Percentiles rank a stretch among this genome's conserved stretches.
Conservation (phyloP, 2,113 vertebrate species). For the Trichechus manatus region DNA sequence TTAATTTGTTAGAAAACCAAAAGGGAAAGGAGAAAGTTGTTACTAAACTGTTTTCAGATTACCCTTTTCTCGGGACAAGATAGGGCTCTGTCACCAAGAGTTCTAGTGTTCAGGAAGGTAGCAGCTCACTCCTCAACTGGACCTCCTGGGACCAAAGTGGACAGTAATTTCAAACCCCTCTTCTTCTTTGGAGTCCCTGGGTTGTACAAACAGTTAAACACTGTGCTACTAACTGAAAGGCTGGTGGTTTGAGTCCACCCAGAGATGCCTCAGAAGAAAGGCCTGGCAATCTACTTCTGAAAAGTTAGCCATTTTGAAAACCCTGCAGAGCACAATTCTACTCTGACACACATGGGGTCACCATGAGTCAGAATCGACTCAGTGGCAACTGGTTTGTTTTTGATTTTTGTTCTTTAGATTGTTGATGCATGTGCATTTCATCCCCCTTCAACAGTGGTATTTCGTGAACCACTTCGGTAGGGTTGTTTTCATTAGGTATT, state of each 20-base stretch:
- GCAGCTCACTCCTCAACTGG: no score
- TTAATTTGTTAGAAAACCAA: background rate
- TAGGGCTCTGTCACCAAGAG: background rate
- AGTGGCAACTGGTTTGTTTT: background rate
- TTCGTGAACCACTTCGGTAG: background rate
- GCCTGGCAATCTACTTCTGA: background rate
- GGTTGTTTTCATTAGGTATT: background rate
- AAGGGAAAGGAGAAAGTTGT: background rate
- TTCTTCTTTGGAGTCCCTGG: background rate
- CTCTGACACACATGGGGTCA: background rate
- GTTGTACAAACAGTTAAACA: background rate
- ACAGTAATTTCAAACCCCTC: background rate
- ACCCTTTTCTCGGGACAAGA: background rate
- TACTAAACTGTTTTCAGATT: background rate
- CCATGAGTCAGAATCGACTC: background rate
- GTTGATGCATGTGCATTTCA: background rate
- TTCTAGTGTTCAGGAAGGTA: background rate
- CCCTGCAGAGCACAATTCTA: background rate
- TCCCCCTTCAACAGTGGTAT: background rate
- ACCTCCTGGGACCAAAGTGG: background rate
- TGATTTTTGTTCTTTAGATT: background rate
- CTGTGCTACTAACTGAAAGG: background rate
- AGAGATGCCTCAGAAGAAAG: background rate
- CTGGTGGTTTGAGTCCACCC: background rate
- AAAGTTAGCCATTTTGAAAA: background rate